A percentile compares a stretch with the other conserved stretches of the same genome.
Evolutionary conservation across 64 coral and sea anemone species (phyloP).

Genomic region (Montipora efflorescens): DNA sequence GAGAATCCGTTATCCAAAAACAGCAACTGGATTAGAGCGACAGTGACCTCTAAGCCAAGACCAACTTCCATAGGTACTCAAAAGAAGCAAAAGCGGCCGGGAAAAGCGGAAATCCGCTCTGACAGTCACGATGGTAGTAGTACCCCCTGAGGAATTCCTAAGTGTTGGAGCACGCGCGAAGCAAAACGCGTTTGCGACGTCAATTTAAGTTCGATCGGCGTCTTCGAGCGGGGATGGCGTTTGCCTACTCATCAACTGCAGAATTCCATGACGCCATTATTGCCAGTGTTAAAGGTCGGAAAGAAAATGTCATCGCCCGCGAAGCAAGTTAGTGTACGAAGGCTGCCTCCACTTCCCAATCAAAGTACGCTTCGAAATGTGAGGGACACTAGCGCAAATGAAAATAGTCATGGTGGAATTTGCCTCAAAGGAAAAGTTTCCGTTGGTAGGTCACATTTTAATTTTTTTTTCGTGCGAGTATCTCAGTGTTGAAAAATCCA

Average conservation of each 20-base stretch:
- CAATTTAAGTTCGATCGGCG: not conserved
- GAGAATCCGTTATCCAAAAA: too few species aligned
- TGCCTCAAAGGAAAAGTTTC: constrained; percentile 9
- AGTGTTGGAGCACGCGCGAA: not conserved
- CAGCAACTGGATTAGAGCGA: too few species aligned
- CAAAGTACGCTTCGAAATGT: constrained; percentile 64
- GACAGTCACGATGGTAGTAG: too few species aligned
- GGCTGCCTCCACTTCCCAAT: constrained; percentile 92
- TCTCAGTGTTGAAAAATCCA: too few species aligned
- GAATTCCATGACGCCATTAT: not conserved
- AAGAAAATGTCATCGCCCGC: constrained; percentile 94
- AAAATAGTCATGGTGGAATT: not conserved
- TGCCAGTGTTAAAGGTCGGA: constrained; percentile 10
- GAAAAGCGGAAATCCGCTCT: too few species aligned
- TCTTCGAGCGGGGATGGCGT: constrained; percentile 21
- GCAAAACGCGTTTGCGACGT: constrained; percentile 2
- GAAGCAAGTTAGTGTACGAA: constrained; percentile 91
- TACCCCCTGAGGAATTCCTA: not conserved
- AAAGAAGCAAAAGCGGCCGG: too few species aligned
- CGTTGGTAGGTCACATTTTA: not conserved
- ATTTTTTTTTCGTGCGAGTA: not conserved
- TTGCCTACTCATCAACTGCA: not conserved
- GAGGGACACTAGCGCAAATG: constrained; percentile 20
- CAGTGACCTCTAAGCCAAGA: too few species aligned
- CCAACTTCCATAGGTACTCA: too few species aligned